phyloP scores from a whole-genome alignment of 1,140 invertebrate genomes.

The Whitmania pigra region DNA sequence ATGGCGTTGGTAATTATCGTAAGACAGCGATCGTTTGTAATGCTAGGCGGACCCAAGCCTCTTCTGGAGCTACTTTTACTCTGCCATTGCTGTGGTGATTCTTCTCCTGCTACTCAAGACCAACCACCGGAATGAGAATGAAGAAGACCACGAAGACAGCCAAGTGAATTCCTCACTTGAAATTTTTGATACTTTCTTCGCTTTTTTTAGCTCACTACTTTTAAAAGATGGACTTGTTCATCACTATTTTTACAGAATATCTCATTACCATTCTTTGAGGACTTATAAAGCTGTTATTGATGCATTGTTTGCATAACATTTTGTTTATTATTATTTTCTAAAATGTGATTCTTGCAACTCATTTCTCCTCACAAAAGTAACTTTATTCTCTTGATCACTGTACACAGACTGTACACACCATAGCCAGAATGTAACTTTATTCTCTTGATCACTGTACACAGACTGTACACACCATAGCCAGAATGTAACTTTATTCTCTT shows the following conservation, averaged over 20 bases:
- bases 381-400: not conserved
- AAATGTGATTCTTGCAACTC: too few relatives aligned
- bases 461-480: slow-evolving; percentile 32
- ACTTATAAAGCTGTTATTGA: too few relatives aligned
- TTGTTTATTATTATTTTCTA: too few relatives aligned
- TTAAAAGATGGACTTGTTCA: slow-evolving; percentile 5
- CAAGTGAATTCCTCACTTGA: slow-evolving; percentile 16
- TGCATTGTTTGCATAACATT: too few relatives aligned
- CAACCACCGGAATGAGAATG: slow-evolving; percentile 25
- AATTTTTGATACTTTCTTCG: slow-evolving; percentile 18
- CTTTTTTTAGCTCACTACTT: too few relatives aligned
- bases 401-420: slow-evolving; percentile 30
- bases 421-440: slow-evolving; percentile 27
- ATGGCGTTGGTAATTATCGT: too few relatives aligned
- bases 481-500: not conserved
- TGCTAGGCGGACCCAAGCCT: slow-evolving; percentile 32
- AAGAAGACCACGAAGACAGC: slow-evolving; percentile 26
- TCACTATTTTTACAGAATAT: too few relatives aligned
- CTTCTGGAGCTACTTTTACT: slow-evolving; percentile 38
- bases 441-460: slow-evolving; percentile 19
- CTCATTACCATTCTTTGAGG: too few relatives aligned
- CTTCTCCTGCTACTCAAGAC: slow-evolving; percentile 31
- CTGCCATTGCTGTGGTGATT: slow-evolving; percentile 30
- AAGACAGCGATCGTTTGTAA: not conserved
- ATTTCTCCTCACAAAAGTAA: not conserved